Evolutionary conservation across 2,113 vertebrate species (phyloP), one percentile per base, ranked within the genome.

Genomic region (Excalfactoria chinensis): DNA sequence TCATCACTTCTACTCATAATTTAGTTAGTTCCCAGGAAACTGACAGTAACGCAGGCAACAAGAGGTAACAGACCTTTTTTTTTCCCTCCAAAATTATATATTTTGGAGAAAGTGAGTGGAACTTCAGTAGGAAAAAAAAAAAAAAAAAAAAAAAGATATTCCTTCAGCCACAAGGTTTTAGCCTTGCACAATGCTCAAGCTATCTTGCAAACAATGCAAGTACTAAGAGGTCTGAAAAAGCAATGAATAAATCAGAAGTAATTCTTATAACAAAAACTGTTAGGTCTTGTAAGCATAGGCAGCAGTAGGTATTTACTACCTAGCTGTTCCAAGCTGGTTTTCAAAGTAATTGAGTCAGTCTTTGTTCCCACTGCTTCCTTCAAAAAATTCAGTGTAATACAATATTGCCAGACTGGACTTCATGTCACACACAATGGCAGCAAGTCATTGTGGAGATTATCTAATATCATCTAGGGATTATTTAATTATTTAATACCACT

Each of bases 401-500:
- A 28, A 10, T 71, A 68, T 34, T 40, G 60, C 2, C 3, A 72
- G 56, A 35, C 55, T 72, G 68, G 84, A 66, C 48, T 64, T 40
- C 66, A 44, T 35, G 41, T 79, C 66, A 80, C 62, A 86, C 44
- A 66, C n/a, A 40, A 55, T 93, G 86, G 86, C 82, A 96, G 79
- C 13, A 55, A 86, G 83, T 66, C 88, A 87, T 91, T 85, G 46
- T 13, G 17, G 53, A 46, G 69, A 88, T 95, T 93, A 95, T 74
- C 80, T 81, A 86, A 74, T 92, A 90, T 51, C 66, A 81, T 58
- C 80, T 34, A 55, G 80, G 76, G 84, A 90, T 78, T 58, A 84
- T 71, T 95, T 95, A 88, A 93, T 94, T 90, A 89, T 92, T 96
- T 84, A 94, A 84, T 90, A 88, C 58, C 62, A 86, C 62, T 94